Conservation (phyloP, 2,888 invertebrate species). For the Andrena haemorrhoa region DNA sequence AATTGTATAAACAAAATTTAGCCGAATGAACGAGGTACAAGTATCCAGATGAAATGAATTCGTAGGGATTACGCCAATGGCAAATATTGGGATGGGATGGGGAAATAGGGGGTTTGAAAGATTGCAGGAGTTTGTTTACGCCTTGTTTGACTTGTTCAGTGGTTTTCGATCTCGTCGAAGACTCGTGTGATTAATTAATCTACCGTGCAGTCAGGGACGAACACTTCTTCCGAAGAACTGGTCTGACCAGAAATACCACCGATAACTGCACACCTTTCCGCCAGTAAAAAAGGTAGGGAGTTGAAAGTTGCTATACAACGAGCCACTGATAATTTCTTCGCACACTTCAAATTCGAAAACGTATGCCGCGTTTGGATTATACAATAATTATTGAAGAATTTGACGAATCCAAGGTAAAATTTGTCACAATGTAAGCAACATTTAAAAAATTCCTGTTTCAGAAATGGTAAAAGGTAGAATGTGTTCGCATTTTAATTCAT, state of each 20-base stretch:
- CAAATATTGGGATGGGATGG: neutral
- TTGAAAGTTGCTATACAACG: conserved; percentile 7
- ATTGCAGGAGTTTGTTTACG: conserved; percentile 55
- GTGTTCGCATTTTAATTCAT: too few species aligned
- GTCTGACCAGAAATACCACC: conserved; percentile 35
- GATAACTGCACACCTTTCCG: conserved; percentile 19
- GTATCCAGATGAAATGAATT: neutral
- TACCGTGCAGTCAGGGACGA: conserved; percentile 34
- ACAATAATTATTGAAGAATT: too few species aligned
- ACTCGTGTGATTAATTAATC: conserved; percentile 70
- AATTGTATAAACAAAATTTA: neutral
- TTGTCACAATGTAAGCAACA: too few species aligned
- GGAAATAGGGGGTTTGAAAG: conserved; percentile 10
- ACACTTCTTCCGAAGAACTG: conserved; percentile 42
- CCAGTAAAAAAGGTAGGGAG: neutral
- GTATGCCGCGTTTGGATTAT: neutral
- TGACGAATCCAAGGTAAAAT: too few species aligned
- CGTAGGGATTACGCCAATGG: conserved; percentile 6
- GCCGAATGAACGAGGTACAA: neutral
- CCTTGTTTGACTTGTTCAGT: conserved; percentile 67
- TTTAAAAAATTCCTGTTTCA: too few species aligned
- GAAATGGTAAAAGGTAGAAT: too few species aligned
- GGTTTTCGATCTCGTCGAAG: conserved; percentile 69
- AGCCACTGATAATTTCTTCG: neutral
- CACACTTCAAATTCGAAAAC: neutral